Evolutionary conservation across 2,888 invertebrate species (phyloP), one percentile per base, ranked within the genome.

Genomic region (Trissolcus japonicus): DNA sequence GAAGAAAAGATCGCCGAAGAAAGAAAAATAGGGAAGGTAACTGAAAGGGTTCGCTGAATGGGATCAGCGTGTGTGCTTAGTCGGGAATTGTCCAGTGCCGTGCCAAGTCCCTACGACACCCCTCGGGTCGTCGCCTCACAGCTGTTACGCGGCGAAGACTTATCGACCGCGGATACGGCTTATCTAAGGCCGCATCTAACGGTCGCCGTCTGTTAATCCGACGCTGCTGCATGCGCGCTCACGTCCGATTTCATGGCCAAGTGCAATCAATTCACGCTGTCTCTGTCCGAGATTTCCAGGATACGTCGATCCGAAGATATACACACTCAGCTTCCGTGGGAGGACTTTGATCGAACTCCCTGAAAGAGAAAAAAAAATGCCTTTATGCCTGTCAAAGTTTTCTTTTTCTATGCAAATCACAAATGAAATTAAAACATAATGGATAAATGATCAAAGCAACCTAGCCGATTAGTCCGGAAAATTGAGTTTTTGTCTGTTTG

Each of bases 11-110:
- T 9, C 35, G 35, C 35, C 3, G 41, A 14, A 41, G 11, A 29
- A 41, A 69, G 25, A 62, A 69, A 69, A 75, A 66, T 66, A 74
- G 69, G 72, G 57, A 76, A 81, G 80, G 73, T 75, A 78, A 69
- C 79, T 83, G 83, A 86, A 85, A 86, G 86, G 85, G 86, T 86
- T 86, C 83, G 83, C 80, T 86, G 84, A 86, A 86, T 86, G 86
- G 84, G 80, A 82, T 82, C 81, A 83, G 83, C 83, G 85, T 86
- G 84, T 85, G 84, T 85, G 85, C 84, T 84, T 85, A 82, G 84
- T 83, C 83, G 81, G 71, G 83, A 80, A 84, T 85, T 83, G 78
- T 74, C 77, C 83, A 83, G 81, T 74, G 72, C 71, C 81, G 83
- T 79, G 71, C 56, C 48, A 73, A 75, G 76, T 56, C 13, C 17